Conservation (phyloP, 2,888 invertebrate species). For the Athrips mouffetella region DNA sequence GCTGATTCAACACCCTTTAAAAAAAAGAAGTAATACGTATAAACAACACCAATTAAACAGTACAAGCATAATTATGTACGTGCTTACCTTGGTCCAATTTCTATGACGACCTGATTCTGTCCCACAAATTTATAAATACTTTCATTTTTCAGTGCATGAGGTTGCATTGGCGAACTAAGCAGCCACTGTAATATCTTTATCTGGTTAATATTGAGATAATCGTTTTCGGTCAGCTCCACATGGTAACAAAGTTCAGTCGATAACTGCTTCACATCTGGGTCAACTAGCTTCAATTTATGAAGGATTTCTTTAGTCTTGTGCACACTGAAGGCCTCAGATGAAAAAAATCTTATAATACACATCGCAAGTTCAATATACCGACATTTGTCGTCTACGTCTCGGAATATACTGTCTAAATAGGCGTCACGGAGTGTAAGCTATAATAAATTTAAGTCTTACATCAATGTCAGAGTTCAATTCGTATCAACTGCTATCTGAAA, state of each 20-base stretch:
- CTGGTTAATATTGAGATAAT: slow-evolving; percentile 78
- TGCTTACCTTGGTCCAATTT: slow-evolving; percentile 92
- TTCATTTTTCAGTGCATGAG: slow-evolving; percentile 75
- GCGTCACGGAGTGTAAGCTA: slow-evolving; percentile 27
- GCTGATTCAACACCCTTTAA: too few species aligned
- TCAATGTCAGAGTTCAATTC: slow-evolving; percentile 69
- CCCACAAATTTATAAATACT: slow-evolving; percentile 65
- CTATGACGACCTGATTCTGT: slow-evolving; percentile 79
- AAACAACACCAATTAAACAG: too few species aligned
- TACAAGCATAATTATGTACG: too few species aligned
- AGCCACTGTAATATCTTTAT: slow-evolving; percentile 86
- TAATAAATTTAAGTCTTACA: slow-evolving; percentile 51
- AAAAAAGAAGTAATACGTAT: too few species aligned
- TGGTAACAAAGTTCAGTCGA: slow-evolving; percentile 90
- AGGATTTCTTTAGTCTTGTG: slow-evolving; percentile 79
- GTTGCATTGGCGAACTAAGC: slow-evolving; percentile 83
- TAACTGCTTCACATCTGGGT: slow-evolving; percentile 68
- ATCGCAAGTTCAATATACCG: slow-evolving; percentile 42
- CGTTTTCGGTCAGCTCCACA: slow-evolving; percentile 79
- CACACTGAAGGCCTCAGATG: slow-evolving; percentile 78
- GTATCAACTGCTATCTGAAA: slow-evolving; percentile 56
- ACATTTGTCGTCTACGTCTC: slow-evolving; percentile 30
- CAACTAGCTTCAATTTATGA: slow-evolving; percentile 69
- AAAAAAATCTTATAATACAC: slow-evolving; percentile 80
- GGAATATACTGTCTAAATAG: slow-evolving; percentile 33